Evolutionary conservation across 2,113 vertebrate genomes (phyloP).

Genomic region (mouse (Mus musculus)): GRCm39 chrX:167661501-167662000

Average conservation of each 20-base stretch:
- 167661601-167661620: not conserved
- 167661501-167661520: not conserved
- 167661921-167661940: not conserved
- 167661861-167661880: not conserved
- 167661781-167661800: not conserved
- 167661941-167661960: not conserved
- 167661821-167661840: not conserved
- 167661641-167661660: not conserved
- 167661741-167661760: accelerated
- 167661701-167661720: not conserved
- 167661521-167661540: not conserved
- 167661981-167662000: not conserved
- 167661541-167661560: not conserved
- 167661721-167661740: not conserved
- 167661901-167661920: not conserved
- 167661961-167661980: not conserved
- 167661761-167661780: not conserved
- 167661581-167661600: not conserved
- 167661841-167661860: too few relatives aligned
- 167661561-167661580: not conserved
- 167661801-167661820: not conserved
- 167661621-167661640: not conserved
- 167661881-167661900: not conserved
- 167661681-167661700: not conserved
- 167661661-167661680: not conserved